phyloP scores from a whole-genome alignment of 2,113 vertebrate genomes.

The Pseudorasbora parva region DNA sequence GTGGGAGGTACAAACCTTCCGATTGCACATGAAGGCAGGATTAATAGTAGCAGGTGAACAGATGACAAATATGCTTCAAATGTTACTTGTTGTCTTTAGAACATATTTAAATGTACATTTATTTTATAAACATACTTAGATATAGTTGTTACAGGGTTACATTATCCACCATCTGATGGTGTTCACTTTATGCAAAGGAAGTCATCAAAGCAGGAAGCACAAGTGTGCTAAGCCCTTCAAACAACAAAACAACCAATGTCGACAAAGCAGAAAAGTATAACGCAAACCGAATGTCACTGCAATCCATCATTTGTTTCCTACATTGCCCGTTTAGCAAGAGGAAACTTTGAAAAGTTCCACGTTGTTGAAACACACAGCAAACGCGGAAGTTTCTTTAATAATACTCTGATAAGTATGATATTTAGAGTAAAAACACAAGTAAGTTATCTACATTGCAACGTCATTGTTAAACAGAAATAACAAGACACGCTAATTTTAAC shows the following conservation, averaged over 20 bases:
- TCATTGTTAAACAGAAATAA: not conserved
- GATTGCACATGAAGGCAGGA: not conserved
- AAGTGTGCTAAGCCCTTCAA: not conserved
- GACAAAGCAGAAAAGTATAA: not conserved
- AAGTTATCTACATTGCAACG: not conserved
- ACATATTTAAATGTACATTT: not conserved
- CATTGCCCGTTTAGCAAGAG: not conserved
- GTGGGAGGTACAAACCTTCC: too few species aligned
- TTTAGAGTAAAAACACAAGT: not conserved
- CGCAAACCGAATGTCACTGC: not conserved
- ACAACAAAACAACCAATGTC: not conserved
- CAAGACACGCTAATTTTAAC: not conserved
- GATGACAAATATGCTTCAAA: not conserved
- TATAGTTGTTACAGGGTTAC: not conserved
- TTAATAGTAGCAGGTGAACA: not conserved
- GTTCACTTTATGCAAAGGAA: constrained; percentile 62
- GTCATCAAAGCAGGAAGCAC: constrained; percentile 72
- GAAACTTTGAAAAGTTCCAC: not conserved
- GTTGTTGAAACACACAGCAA: not conserved
- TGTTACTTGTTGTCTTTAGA: too few species aligned
- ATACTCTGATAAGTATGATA: not conserved
- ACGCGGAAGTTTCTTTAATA: constrained; percentile 45
- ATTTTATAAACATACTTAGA: not conserved
- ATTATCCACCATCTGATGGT: not conserved
- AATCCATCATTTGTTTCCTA: not conserved